Evolutionary conservation across 2,113 vertebrate genomes (phyloP).

Genomic region (Sinocyclocheilus anshuiensis): DNA sequence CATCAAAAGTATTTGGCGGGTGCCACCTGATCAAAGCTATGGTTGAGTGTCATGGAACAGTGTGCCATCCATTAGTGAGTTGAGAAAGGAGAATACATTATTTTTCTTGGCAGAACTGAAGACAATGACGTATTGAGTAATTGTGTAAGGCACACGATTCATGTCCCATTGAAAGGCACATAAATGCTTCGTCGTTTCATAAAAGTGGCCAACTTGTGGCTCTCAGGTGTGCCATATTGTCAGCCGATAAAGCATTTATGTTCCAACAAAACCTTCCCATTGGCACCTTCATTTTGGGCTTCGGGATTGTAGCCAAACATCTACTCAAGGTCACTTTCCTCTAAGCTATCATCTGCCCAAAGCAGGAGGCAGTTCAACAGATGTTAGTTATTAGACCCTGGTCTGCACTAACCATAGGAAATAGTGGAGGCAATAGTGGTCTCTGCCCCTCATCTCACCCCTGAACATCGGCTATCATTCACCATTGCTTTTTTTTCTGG

Average conservation of each 20-base stretch:
- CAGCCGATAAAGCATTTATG: slow-evolving; percentile 32
- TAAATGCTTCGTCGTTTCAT: slow-evolving; percentile 21
- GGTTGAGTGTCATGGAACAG: slow-evolving; percentile 28
- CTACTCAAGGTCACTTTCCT: slow-evolving; percentile 44
- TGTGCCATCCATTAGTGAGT: slow-evolving; percentile 7
- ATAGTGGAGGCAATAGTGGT: slow-evolving; percentile 17
- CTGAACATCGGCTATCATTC: slow-evolving; percentile 24
- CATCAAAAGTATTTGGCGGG: slow-evolving; percentile 39
- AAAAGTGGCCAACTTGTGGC: slow-evolving; percentile 20
- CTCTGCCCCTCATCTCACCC: slow-evolving; percentile 17
- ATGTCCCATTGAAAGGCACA: slow-evolving; percentile 15
- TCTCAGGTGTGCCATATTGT: slow-evolving; percentile 17
- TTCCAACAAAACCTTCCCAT: slow-evolving; percentile 24
- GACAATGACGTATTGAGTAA: slow-evolving; percentile 12
- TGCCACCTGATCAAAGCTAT: slow-evolving; percentile 39
- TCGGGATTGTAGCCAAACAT: slow-evolving; percentile 45
- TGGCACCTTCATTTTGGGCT: slow-evolving; percentile 20
- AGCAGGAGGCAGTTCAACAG: slow-evolving; percentile 23
- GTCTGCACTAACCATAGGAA: slow-evolving; percentile 36
- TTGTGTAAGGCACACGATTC: not conserved
- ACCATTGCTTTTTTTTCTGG: slow-evolving; percentile 20
- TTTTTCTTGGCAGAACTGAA: slow-evolving; percentile 1
- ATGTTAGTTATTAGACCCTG: slow-evolving; percentile 34
- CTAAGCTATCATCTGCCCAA: slow-evolving; percentile 30
- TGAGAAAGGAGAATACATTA: slow-evolving; percentile 2